phyloP scores from a whole-genome alignment of 2,888 invertebrate genomes.

The Calliphora vomitoria region DNA sequence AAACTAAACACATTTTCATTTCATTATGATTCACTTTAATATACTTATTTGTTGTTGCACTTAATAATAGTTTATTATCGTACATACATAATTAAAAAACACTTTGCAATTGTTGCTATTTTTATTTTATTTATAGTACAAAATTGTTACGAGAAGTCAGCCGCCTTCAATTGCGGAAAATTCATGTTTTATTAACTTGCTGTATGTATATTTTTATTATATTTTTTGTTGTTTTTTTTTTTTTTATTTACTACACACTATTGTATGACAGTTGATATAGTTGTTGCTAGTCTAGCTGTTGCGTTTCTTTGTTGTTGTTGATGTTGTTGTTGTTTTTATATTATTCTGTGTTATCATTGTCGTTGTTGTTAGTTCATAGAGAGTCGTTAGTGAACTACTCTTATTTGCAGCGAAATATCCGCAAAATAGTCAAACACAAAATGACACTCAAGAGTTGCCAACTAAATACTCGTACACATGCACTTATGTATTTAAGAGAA shows the following conservation, averaged over 20 bases:
- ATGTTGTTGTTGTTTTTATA: neutral
- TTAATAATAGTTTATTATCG: neutral
- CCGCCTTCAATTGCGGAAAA: constrained; percentile 27
- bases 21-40: constrained; percentile 13
- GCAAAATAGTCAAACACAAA: constrained; percentile 54
- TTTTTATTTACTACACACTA: constrained; percentile 15
- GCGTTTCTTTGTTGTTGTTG: neutral
- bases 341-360: constrained; percentile 13
- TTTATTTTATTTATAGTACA: neutral
- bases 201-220: constrained; percentile 1
- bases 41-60: neutral
- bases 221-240: neutral
- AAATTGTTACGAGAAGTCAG: neutral
- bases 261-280: neutral
- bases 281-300: neutral
- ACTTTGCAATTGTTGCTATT: constrained; percentile 24
- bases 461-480: neutral
- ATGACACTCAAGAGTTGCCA: constrained; percentile 55
- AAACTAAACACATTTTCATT: neutral
- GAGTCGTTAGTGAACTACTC: constrained; percentile 63
- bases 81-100: constrained; percentile 32
- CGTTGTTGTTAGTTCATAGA: constrained; percentile 59
- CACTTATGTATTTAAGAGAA: neutral
- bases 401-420: constrained; percentile 46
- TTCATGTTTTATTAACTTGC: constrained; percentile 25